phyloP scores from a whole-genome alignment of 2,113 vertebrate genomes.

The Protobothrops flavoviridis region DNA sequence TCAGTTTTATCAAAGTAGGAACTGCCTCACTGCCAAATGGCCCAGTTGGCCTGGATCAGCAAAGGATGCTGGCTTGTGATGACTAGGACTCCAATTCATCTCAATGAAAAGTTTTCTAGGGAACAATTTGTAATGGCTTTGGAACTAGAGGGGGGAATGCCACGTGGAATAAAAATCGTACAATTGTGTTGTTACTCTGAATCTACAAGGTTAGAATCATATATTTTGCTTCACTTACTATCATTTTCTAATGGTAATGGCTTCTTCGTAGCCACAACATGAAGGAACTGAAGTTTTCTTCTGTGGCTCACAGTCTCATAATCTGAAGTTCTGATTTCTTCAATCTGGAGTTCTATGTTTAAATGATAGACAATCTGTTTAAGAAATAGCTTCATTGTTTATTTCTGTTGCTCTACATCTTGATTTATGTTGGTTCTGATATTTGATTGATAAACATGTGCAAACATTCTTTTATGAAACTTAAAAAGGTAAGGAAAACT shows the following conservation, averaged over 20 bases:
- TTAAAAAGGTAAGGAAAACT: not conserved
- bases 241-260: not conserved
- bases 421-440: not conserved
- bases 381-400: conserved; percentile 2
- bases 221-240: conserved; percentile 49
- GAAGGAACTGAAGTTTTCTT: conserved; percentile 41
- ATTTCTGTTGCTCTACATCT: not conserved
- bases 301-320: conserved; percentile 42
- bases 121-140: not conserved
- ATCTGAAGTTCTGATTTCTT: not conserved
- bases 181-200: not conserved
- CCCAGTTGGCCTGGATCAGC: not conserved
- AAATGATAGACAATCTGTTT: conserved; percentile 38
- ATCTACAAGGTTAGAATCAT: fast-evolving
- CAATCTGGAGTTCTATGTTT: not conserved
- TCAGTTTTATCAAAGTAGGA: not conserved
- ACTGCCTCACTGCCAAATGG: not conserved
- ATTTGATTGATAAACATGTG: not conserved
- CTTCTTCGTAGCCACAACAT: fast-evolving
- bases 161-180: fast-evolving
- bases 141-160: not conserved
- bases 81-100: not conserved
- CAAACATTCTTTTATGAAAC: not conserved
- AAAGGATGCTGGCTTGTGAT: not conserved
- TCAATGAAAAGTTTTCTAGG: not conserved